Percentiles rank a stretch among this genome's conserved stretches.
Evolutionary conservation across 1,140 invertebrate species (phyloP).

Genomic region (Drosophila erecta): DNA sequence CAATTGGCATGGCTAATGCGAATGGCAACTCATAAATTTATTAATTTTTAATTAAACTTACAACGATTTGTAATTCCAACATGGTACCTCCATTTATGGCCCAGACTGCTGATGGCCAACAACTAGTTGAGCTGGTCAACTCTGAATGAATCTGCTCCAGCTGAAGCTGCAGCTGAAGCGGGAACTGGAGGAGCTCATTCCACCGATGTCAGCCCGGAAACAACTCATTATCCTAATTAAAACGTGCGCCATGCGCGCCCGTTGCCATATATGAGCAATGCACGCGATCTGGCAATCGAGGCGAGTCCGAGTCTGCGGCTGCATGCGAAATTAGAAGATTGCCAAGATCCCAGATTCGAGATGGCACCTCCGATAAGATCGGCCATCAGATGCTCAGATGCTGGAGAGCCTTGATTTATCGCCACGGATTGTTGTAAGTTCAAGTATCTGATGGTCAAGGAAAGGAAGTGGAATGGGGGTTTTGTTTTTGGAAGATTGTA

Average conservation of each 20-base stretch:
- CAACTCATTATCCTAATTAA: constrained; percentile 85
- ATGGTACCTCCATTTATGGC: constrained; percentile 67
- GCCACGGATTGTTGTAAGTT: constrained; percentile 10
- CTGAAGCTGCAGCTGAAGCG: too few relatives aligned
- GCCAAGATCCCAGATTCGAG: constrained; percentile 39
- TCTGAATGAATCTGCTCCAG: constrained; percentile 40
- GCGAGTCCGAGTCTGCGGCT: constrained; percentile 50
- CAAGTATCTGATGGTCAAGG: constrained; percentile 6
- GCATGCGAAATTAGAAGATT: constrained; percentile 80
- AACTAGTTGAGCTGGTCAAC: constrained; percentile 26
- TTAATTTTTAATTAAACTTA: constrained; percentile 83
- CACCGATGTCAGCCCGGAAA: constrained; percentile 70
- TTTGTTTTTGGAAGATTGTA: neutral
- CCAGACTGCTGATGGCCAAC: constrained; percentile 32
- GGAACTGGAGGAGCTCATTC: constrained; percentile 3
- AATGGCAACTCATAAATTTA: constrained; percentile 81
- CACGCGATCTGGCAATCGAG: constrained; percentile 82
- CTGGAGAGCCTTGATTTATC: constrained; percentile 36
- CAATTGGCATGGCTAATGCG: constrained; percentile 82
- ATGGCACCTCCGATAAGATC: constrained; percentile 40
- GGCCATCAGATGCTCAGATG: constrained; percentile 19
- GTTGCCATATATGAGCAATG: constrained; percentile 78
- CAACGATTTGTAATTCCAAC: constrained; percentile 81
- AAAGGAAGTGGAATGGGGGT: neutral
- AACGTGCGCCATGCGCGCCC: constrained; percentile 82